Percentiles rank a stretch among this genome's conserved stretches.
phyloP scores from a whole-genome alignment of 2,113 vertebrate genomes.

The Prinia subflava region DNA sequence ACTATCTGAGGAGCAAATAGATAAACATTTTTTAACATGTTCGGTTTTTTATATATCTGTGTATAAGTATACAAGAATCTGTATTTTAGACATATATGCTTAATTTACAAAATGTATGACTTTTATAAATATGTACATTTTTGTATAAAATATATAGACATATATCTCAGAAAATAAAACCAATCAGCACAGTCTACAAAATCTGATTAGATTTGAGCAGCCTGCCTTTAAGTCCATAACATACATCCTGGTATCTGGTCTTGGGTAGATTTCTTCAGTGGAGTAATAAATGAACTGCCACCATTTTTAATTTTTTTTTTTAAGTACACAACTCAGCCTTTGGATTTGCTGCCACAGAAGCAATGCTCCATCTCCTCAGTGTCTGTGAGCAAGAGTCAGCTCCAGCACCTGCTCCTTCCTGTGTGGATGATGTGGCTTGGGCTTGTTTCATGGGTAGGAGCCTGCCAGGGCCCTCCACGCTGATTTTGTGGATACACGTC shows the following conservation, averaged over 20 bases:
- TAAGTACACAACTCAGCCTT: background rate
- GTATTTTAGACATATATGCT: background rate
- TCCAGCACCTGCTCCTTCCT: background rate
- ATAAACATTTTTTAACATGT: background rate
- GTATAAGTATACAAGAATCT: no score
- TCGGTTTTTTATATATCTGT: background rate
- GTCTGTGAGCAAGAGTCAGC: background rate
- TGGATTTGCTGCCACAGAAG: background rate
- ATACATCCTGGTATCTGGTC: background rate
- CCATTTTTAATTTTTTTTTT: background rate
- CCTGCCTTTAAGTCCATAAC: background rate
- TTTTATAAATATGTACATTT: background rate
- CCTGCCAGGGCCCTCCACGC: background rate
- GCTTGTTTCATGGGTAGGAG: background rate
- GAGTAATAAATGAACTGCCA: background rate
- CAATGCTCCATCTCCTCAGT: background rate
- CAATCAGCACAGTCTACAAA: background rate
- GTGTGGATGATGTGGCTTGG: background rate
- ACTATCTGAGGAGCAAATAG: background rate
- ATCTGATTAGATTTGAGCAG: background rate
- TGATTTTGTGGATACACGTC: background rate
- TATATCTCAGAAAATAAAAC: background rate
- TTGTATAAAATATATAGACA: background rate
- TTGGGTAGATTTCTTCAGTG: background rate
- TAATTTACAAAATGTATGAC: background rate